Percentiles rank a stretch among this genome's conserved stretches.
These are phyloP conservation scores for Prunella fulvescens DNA, from an alignment of 2,113 vertebrate species.

Conservation along the genomic window DNA sequence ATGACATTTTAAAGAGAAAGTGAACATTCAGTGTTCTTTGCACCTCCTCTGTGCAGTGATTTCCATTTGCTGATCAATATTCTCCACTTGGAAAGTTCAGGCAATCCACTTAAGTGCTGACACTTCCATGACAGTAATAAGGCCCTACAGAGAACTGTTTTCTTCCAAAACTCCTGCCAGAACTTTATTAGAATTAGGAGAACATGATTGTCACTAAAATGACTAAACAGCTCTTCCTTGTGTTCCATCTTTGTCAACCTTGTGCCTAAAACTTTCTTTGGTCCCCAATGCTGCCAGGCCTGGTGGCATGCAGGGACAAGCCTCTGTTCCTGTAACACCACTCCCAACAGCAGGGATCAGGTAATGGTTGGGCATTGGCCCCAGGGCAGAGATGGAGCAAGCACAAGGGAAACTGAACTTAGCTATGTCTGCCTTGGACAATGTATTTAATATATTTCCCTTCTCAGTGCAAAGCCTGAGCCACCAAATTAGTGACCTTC, in stretches of 20 bases:
- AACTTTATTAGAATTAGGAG: neutral
- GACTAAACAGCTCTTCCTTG: neutral
- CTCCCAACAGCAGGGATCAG: neutral
- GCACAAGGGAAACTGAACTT: neutral
- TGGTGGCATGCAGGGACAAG: rapidly evolving
- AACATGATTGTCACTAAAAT: neutral
- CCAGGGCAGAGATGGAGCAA: neutral
- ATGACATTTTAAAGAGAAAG: neutral
- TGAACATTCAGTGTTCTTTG: neutral
- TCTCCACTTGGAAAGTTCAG: neutral
- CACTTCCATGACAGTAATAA: neutral
- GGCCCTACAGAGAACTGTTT: neutral
- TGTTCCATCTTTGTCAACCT: neutral
- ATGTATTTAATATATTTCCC: neutral
- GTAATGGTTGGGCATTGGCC: neutral
- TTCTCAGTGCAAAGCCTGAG: neutral
- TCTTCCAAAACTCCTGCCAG: neutral
- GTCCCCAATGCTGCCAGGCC: neutral
- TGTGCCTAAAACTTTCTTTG: neutral
- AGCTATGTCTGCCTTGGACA: neutral
- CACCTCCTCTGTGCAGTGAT: neutral
- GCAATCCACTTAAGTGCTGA: neutral
- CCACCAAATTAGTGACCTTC: neutral
- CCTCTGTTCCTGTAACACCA: neutral
- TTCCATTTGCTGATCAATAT: neutral